A percentile compares a stretch with the other conserved stretches of the same genome.
These are phyloP conservation scores for Plecotus auritus DNA, from an alignment of 2,113 vertebrate species.

Conservation along the genomic window DNA sequence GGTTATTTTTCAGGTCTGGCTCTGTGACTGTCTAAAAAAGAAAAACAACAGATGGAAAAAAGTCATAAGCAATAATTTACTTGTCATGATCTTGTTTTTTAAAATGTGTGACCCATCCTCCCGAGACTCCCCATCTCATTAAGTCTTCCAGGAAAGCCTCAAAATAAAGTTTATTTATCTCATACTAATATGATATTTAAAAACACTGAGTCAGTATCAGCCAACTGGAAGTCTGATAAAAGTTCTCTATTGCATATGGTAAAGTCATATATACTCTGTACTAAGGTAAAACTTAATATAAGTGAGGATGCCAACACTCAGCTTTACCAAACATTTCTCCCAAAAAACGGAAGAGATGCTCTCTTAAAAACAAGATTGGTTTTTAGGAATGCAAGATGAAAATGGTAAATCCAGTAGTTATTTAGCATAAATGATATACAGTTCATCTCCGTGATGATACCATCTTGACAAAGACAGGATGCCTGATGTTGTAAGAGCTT, in stretches of 20 bases:
- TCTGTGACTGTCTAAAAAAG: constrained; percentile 86
- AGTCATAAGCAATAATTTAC: constrained; percentile 54
- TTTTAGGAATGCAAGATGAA: not conserved
- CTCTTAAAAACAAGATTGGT: not conserved
- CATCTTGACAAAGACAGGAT: not conserved
- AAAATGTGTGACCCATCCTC: constrained; percentile 1
- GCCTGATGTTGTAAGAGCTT: not conserved
- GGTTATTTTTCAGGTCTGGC: constrained; percentile 92
- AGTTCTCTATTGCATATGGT: not conserved
- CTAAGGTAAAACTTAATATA: constrained; percentile 19
- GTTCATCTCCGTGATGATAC: not conserved
- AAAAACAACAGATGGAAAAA: constrained; percentile 57
- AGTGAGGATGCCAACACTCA: constrained; percentile 34
- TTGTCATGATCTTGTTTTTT: constrained; percentile 19
- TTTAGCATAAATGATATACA: not conserved
- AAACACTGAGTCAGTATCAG: constrained; percentile 23
- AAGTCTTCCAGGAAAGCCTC: constrained; percentile 24
- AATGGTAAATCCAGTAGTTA: not conserved
- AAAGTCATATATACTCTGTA: constrained; percentile 5
- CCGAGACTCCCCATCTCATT: not conserved
- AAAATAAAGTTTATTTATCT: constrained; percentile 17
- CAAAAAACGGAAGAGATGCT: not conserved
- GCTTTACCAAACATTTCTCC: constrained; percentile 20
- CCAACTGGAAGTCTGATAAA: constrained; percentile 8
- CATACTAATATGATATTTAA: not conserved